These are phyloP conservation scores for Colossoma macropomum DNA, from an alignment of 2,113 vertebrate genomes.

Conservation along the genomic window DNA sequence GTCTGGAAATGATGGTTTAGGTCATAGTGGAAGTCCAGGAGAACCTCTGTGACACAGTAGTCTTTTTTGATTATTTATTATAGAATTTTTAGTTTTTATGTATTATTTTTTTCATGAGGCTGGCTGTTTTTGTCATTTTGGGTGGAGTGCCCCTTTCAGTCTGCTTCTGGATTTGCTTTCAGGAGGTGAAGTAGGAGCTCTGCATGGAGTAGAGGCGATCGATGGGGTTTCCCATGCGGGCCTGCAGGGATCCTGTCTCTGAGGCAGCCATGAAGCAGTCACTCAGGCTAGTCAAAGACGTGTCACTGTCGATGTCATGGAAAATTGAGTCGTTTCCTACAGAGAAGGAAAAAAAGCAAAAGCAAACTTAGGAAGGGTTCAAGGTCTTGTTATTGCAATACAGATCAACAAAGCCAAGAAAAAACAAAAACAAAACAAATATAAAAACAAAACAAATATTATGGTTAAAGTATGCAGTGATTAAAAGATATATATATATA, in stretches of 20 bases:
- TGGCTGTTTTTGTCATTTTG: not conserved
- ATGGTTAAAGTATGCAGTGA: too few relatives aligned
- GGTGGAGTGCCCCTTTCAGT: not conserved
- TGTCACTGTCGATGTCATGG: conserved; percentile 93
- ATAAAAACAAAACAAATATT: too few relatives aligned
- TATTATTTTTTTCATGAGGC: not conserved
- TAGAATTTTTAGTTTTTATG: not conserved
- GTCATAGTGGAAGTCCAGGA: not conserved
- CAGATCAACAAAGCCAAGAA: not conserved
- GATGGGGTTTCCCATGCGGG: conserved; percentile 87
- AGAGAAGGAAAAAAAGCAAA: conserved; percentile 24
- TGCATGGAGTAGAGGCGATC: conserved; percentile 96
- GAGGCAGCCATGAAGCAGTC: conserved; percentile 90
- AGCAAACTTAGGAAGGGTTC: not conserved
- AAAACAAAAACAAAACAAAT: not conserved
- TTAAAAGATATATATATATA: too few relatives aligned
- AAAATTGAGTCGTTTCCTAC: conserved; percentile 91
- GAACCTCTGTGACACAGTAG: not conserved
- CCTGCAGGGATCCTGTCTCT: conserved; percentile 84
- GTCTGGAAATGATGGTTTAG: not conserved
- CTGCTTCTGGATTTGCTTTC: conserved; percentile 42
- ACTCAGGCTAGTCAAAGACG: conserved; percentile 92
- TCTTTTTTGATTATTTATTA: not conserved
- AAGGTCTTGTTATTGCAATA: not conserved
- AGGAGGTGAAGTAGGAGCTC: conserved; percentile 90